Conservation (phyloP, 2,797 vertebrate genomes). For the Halcyon smyrnensis region DNA sequence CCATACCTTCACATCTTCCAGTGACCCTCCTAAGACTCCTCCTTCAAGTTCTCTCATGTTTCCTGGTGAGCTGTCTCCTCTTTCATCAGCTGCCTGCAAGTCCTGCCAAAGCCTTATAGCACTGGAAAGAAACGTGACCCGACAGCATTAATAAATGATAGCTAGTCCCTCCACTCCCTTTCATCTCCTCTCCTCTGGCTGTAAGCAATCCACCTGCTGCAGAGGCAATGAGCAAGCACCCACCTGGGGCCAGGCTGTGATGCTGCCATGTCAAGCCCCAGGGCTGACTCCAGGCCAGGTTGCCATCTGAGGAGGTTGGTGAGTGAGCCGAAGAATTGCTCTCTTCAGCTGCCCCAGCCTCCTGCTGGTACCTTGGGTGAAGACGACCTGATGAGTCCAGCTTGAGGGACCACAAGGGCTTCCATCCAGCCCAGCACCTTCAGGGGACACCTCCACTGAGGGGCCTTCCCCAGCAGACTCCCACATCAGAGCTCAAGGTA, state of each 20-base stretch:
- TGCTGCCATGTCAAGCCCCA: not conserved
- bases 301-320: not conserved
- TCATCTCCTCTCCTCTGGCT: not conserved
- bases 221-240: not conserved
- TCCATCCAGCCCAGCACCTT: not conserved
- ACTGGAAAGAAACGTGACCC: conserved; percentile 25
- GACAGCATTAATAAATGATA: conserved; percentile 59
- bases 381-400: not conserved
- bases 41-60: not conserved
- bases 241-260: fast-evolving
- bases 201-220: not conserved
- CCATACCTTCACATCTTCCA: not conserved
- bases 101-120: not conserved
- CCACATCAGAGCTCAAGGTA: not conserved
- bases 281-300: not conserved
- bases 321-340: fast-evolving
- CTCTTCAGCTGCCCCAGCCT: not conserved
- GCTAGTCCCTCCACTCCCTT: not conserved
- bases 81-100: conserved; percentile 30
- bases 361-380: not conserved
- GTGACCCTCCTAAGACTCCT: not conserved
- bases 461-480: not conserved
- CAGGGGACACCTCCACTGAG: not conserved
- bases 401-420: not conserved
- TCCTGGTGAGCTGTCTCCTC: not conserved